phyloP scores from a whole-genome alignment of 2,888 invertebrate species.

The Ophion obscuratus region DNA sequence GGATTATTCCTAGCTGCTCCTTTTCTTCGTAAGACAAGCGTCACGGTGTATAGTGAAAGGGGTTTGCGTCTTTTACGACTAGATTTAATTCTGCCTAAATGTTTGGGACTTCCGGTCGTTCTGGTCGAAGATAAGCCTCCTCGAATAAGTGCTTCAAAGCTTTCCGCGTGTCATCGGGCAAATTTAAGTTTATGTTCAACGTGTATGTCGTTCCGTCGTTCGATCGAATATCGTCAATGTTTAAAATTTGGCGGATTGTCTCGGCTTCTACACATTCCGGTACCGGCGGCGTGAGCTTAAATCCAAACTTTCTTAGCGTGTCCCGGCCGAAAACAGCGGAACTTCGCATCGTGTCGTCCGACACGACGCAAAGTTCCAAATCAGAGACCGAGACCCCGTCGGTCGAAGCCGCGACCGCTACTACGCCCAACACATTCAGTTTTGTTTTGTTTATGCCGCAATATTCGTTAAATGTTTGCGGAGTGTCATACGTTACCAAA shows the following conservation, averaged over 20 bases:
- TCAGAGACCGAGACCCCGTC: background rate
- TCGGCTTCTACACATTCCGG: background rate
- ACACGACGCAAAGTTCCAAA: slow-evolving; percentile 29
- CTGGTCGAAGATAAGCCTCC: slow-evolving; percentile 29
- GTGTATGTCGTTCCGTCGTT: background rate
- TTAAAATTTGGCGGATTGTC: slow-evolving; percentile 25
- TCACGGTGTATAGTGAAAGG: slow-evolving; percentile 26
- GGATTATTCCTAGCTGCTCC: slow-evolving; percentile 53
- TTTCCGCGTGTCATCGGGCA: background rate
- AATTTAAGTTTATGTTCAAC: slow-evolving; percentile 29
- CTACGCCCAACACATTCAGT: slow-evolving; percentile 21
- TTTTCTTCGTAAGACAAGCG: slow-evolving; percentile 45
- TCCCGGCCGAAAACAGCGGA: slow-evolving; percentile 31
- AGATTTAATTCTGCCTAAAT: slow-evolving; percentile 41
- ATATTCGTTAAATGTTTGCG: background rate
- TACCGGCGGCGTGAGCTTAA: background rate
- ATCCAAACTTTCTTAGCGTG: slow-evolving; percentile 28
- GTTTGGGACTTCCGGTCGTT: slow-evolving; percentile 24
- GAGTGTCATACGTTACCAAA: background rate
- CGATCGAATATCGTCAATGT: slow-evolving; percentile 56
- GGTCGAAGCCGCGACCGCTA: background rate
- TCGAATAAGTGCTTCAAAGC: background rate
- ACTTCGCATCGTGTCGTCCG: slow-evolving; percentile 32
- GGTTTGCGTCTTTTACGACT: slow-evolving; percentile 50
- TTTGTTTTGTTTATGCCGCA: slow-evolving; percentile 37